phyloP scores from a whole-genome alignment of 2,113 vertebrate species.

The Aphyosemion australe region DNA sequence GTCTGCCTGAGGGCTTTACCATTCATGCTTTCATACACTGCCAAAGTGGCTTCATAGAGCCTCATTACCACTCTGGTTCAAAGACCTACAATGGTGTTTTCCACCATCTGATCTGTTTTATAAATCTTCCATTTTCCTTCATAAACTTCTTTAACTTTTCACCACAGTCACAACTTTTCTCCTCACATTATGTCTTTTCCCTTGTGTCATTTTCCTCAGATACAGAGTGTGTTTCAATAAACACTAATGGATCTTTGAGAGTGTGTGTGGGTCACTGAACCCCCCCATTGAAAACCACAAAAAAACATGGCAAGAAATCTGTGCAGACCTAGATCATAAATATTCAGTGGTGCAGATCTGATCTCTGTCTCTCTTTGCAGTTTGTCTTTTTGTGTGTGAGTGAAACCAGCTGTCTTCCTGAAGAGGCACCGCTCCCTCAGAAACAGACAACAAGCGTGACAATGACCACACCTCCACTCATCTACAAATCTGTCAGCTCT shows the following conservation, averaged over 20 bases:
- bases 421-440: conserved; percentile 62
- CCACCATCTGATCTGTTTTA: conserved; percentile 52
- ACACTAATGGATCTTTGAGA: conserved; percentile 27
- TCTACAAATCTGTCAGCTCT: conserved; percentile 66
- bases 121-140: conserved; percentile 42
- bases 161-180: conserved; percentile 43
- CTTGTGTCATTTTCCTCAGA: conserved; percentile 12
- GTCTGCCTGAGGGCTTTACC: conserved; percentile 48
- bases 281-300: conserved; percentile 52
- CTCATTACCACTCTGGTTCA: conserved; percentile 74
- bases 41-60: conserved; percentile 74
- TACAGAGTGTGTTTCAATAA: conserved; percentile 51
- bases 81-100: conserved; percentile 67
- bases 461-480: conserved; percentile 60
- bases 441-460: conserved; percentile 68
- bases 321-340: conserved; percentile 68
- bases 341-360: conserved; percentile 73
- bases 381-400: conserved; percentile 55
- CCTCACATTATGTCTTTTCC: conserved; percentile 9
- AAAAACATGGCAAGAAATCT: conserved; percentile 70
- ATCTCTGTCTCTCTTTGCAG: conserved; percentile 48
- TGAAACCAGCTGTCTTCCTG: conserved; percentile 72
- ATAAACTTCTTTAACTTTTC: conserved; percentile 34
- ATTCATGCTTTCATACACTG: conserved; percentile 73
- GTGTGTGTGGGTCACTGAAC: conserved; percentile 56